A percentile compares a stretch with the other conserved stretches of the same genome.
phyloP scores from a whole-genome alignment of 2,888 invertebrate species.

The Panopea generosa region DNA sequence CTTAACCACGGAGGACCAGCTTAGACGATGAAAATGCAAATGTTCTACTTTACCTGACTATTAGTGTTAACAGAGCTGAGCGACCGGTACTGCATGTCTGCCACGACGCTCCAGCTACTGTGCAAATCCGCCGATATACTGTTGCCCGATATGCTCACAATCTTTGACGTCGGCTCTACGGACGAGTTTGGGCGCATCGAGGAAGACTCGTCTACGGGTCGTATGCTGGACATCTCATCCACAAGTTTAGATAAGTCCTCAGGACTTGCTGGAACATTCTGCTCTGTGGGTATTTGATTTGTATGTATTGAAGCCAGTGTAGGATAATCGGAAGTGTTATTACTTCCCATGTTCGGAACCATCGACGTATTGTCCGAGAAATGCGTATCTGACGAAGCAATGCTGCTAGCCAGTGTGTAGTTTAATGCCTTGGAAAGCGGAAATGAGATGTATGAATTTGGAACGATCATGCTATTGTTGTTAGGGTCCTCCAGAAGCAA shows the following conservation, averaged over 20 bases:
- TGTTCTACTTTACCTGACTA: constrained; percentile 40
- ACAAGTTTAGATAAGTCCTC: constrained; percentile 69
- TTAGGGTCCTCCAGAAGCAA: constrained; percentile 44
- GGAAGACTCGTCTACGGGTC: constrained; percentile 62
- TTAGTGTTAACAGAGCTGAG: constrained; percentile 22
- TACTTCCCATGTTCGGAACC: constrained; percentile 74
- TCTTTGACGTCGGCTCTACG: constrained; percentile 48
- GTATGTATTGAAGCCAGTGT: constrained; percentile 29
- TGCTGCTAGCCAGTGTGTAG: constrained; percentile 63
- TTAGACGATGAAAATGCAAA: no score
- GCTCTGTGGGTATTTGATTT: constrained; percentile 34
- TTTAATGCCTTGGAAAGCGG: constrained; percentile 53
- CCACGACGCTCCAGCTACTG: constrained; percentile 65
- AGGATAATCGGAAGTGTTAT: constrained; percentile 69
- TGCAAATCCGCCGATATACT: constrained; percentile 55
- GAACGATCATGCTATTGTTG: constrained; percentile 55
- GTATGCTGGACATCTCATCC: constrained; percentile 64
- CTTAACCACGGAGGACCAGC: no score
- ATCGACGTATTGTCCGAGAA: constrained; percentile 74
- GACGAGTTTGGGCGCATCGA: constrained; percentile 58
- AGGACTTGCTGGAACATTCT: constrained; percentile 54
- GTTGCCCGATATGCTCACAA: constrained; percentile 58
- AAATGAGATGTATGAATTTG: constrained; percentile 60
- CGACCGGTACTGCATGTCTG: constrained; percentile 52
- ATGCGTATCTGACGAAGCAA: constrained; percentile 65